Evolutionary conservation across 2,113 vertebrate genomes (phyloP).

Genomic region (Lepisosteus oculatus): DNA sequence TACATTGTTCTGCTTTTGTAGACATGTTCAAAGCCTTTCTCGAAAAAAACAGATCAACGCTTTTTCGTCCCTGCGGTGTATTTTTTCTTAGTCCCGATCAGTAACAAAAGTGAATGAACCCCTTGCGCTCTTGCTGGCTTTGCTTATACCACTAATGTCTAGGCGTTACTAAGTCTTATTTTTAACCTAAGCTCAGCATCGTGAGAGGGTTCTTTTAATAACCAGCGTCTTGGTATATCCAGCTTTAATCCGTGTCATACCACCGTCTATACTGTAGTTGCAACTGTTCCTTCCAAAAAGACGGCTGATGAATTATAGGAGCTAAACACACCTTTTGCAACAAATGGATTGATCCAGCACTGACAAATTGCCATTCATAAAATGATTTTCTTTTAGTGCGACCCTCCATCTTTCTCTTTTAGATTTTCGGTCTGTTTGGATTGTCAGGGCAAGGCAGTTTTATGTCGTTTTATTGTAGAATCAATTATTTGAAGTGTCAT

Average conservation of each 20-base stretch:
- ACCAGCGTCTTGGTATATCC: slow-evolving; percentile 2
- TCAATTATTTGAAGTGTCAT: too few species aligned
- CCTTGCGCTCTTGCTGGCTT: slow-evolving; percentile 44
- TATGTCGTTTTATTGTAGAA: too few species aligned
- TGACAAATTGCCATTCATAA: slow-evolving; percentile 67
- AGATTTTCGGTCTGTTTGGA: too few species aligned
- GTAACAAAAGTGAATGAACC: slow-evolving; percentile 54
- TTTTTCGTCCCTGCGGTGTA: slow-evolving; percentile 48
- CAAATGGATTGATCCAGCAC: slow-evolving; percentile 66
- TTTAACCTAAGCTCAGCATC: neutral
- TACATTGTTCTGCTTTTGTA: slow-evolving; percentile 96
- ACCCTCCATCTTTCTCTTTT: neutral
- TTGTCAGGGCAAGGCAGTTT: too few species aligned
- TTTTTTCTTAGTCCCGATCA: slow-evolving; percentile 54
- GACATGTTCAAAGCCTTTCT: slow-evolving; percentile 75
- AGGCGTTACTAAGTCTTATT: neutral
- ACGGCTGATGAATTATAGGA: neutral
- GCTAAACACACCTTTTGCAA: slow-evolving; percentile 28
- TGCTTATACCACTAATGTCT: slow-evolving; percentile 63
- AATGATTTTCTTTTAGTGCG: slow-evolving; percentile 28
- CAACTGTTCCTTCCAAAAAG: slow-evolving; percentile 11
- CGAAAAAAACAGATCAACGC: slow-evolving; percentile 44
- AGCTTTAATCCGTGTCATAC: slow-evolving; percentile 13
- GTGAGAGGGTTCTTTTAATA: slow-evolving; percentile 7
- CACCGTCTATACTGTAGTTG: neutral